phyloP scores from a whole-genome alignment of 2,888 invertebrate species.

The Andrena fulva region DNA sequence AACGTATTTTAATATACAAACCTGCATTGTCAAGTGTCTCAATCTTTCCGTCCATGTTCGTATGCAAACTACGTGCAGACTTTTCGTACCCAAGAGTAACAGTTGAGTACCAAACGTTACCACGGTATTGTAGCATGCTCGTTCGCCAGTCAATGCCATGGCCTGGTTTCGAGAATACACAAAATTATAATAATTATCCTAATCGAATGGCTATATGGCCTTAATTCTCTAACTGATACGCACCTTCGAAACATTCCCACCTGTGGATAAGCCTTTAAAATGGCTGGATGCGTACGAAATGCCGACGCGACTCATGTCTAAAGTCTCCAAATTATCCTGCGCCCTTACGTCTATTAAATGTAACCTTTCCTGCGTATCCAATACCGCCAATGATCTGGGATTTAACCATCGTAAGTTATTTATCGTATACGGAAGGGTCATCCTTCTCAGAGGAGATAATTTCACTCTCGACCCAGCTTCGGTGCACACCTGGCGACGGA shows the following conservation, averaged over 20 bases:
- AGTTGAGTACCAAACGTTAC: constrained; percentile 89
- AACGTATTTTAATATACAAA: constrained; percentile 75
- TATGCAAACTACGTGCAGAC: constrained; percentile 86
- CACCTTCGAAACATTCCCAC: constrained; percentile 92
- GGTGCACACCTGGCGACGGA: constrained; percentile 85
- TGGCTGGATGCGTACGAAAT: constrained; percentile 95
- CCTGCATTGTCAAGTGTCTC: constrained; percentile 87
- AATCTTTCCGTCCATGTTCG: constrained; percentile 89
- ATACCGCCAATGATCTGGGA: constrained; percentile 92
- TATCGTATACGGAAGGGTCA: constrained; percentile 90
- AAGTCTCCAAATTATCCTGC: constrained; percentile 93
- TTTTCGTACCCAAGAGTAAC: constrained; percentile 89
- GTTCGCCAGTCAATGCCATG: constrained; percentile 90
- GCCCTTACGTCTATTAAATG: constrained; percentile 95
- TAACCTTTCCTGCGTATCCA: constrained; percentile 94
- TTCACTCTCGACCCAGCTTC: constrained; percentile 86
- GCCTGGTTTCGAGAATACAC: constrained; percentile 83
- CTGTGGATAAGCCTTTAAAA: constrained; percentile 96
- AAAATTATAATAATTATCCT: constrained; percentile 9
- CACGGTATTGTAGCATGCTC: constrained; percentile 91
- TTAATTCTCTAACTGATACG: background rate
- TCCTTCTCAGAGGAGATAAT: constrained; percentile 89
- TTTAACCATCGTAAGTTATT: constrained; percentile 93
- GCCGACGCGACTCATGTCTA: constrained; percentile 92
- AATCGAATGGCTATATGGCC: background rate